Percentiles rank a stretch among this genome's conserved stretches.
phyloP scores from a whole-genome alignment of 2,888 invertebrate species.

The Clivina fossor region DNA sequence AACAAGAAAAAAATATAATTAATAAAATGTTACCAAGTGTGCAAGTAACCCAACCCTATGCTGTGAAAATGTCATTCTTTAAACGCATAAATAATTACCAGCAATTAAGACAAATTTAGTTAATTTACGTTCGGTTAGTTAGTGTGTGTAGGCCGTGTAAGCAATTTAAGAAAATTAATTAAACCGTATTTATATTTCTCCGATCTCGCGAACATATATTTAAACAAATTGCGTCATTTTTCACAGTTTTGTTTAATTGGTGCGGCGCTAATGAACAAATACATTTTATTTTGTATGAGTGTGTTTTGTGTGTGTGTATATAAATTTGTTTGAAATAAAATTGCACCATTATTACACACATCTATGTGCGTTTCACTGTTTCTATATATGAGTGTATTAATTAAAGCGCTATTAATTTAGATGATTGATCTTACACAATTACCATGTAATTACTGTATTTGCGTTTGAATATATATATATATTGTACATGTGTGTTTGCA shows the following conservation, averaged over 20 bases:
- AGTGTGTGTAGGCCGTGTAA: too few species aligned
- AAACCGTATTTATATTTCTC: slow-evolving; percentile 10
- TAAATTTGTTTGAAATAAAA: slow-evolving; percentile 10
- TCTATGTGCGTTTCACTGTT: slow-evolving; percentile 5
- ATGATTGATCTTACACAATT: slow-evolving; percentile 31
- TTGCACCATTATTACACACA: slow-evolving; percentile 29
- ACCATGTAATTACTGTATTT: slow-evolving; percentile 22
- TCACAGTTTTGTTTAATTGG: slow-evolving; percentile 23
- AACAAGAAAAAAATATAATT: too few species aligned
- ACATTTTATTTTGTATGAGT: too few species aligned
- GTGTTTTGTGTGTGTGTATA: not conserved
- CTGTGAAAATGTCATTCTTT: too few species aligned
- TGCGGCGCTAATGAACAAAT: slow-evolving; percentile 14
- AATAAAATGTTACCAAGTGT: too few species aligned
- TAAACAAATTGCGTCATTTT: slow-evolving; percentile 29
- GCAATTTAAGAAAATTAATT: slow-evolving; percentile 25
- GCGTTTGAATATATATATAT: slow-evolving; percentile 4
- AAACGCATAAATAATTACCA: too few species aligned
- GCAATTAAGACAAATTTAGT: too few species aligned
- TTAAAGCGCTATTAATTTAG: slow-evolving; percentile 30
- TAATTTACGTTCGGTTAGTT: too few species aligned
- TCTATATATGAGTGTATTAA: too few species aligned
- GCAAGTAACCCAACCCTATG: too few species aligned
- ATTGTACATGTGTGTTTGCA: too few species aligned
- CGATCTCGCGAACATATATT: slow-evolving; percentile 15